phyloP scores from a whole-genome alignment of 2,797 vertebrate genomes.

The Columba guinea region DNA sequence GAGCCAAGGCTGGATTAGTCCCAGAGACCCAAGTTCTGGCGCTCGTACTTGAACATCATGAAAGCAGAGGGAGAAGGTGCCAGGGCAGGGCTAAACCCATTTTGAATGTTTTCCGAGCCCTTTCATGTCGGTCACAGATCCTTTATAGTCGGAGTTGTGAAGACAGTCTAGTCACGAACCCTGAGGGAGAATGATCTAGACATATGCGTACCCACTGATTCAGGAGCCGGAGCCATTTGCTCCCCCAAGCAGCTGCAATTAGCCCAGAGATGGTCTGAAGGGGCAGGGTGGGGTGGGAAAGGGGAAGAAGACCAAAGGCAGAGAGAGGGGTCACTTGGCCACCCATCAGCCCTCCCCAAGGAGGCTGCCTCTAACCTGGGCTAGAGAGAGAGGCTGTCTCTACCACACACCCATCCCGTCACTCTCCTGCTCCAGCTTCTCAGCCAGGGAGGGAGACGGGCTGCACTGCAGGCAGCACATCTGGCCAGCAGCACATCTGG shows the following conservation, averaged over 20 bases:
- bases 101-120: neutral
- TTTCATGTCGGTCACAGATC: neutral
- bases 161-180: neutral
- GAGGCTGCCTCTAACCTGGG: neutral
- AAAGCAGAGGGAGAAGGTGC: neutral
- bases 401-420: rapidly evolving
- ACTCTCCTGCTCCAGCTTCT: neutral
- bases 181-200: rapidly evolving
- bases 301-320: neutral
- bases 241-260: neutral
- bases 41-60: neutral
- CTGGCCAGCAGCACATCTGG: neutral
- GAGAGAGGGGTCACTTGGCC: rapidly evolving
- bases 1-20: neutral
- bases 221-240: neutral
- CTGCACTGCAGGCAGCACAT: neutral
- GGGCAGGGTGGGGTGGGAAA: neutral
- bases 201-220: rapidly evolving
- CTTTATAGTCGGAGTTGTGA: neutral
- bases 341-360: rapidly evolving
- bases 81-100: neutral
- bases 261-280: neutral
- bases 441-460: neutral
- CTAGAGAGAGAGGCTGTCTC: neutral
- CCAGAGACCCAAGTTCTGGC: neutral